A percentile compares a stretch with the other conserved stretches of the same genome.
These are phyloP conservation scores for Drosophila trichaetosa DNA, from an alignment of 2,888 invertebrate genomes.

Conservation along the genomic window DNA sequence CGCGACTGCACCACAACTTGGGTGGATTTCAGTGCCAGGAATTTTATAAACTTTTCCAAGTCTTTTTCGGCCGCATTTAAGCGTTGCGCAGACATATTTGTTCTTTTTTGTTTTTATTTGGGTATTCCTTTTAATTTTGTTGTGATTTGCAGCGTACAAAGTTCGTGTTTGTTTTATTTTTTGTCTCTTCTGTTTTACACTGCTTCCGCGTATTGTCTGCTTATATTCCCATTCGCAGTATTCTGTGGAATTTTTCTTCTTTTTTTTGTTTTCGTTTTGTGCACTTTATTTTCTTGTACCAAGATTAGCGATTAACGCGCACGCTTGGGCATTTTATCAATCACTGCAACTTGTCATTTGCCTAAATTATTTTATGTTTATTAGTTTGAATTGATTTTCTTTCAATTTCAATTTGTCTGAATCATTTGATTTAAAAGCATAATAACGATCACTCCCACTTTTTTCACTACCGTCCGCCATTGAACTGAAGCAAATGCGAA, in stretches of 20 bases:
- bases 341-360: conserved; percentile 40
- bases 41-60: conserved; percentile 95
- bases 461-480: conserved; percentile 63
- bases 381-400: neutral
- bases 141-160: conserved; percentile 58
- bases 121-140: conserved; percentile 8
- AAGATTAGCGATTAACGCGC: conserved; percentile 26
- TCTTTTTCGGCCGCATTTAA: conserved; percentile 89
- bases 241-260: conserved; percentile 48
- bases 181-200: conserved; percentile 53
- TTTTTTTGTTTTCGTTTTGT: conserved; percentile 43
- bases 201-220: conserved; percentile 63
- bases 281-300: conserved; percentile 38
- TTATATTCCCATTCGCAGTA: conserved; percentile 37
- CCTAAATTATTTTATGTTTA: conserved; percentile 25
- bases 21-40: conserved; percentile 93
- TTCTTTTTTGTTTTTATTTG: conserved; percentile 20
- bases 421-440: conserved; percentile 31
- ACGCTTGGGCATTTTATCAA: conserved; percentile 47
- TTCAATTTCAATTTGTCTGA: conserved; percentile 15
- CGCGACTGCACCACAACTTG: conserved; percentile 97
- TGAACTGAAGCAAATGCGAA: conserved; percentile 47
- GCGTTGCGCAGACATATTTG: conserved; percentile 83
- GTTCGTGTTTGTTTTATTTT: conserved; percentile 59
- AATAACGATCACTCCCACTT: conserved; percentile 68